Evolutionary conservation across 2,888 invertebrate species (phyloP).

Genomic region (Eristalis intricaria): DNA sequence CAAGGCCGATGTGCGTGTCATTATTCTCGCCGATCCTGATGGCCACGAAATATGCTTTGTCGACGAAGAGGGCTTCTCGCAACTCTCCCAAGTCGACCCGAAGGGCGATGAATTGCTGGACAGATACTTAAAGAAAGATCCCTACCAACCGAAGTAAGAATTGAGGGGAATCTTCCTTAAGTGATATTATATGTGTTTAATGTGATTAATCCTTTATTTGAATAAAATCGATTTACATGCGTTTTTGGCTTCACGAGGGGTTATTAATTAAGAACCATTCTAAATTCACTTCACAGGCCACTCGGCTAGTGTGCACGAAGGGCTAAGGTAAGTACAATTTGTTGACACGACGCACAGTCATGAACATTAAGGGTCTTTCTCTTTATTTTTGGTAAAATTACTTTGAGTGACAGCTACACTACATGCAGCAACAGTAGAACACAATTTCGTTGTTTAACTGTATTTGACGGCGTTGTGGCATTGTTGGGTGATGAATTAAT

Average conservation of each 20-base stretch:
- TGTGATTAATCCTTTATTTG: constrained; percentile 16
- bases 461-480: not conserved
- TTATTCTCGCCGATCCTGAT: constrained; percentile 98
- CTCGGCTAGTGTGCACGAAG: no score
- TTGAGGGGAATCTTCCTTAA: not conserved
- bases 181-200: not conserved
- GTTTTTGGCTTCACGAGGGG: not conserved
- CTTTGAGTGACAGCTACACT: not conserved
- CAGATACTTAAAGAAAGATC: constrained; percentile 85
- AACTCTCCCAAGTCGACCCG: constrained; percentile 93
- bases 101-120: constrained; percentile 90
- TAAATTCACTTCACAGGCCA: not conserved
- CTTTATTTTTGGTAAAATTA: constrained; percentile 20
- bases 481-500: not conserved
- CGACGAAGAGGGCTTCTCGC: constrained; percentile 95
- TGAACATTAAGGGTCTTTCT: not conserved
- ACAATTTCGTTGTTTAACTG: not conserved
- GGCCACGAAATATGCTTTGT: constrained; percentile 99
- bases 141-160: constrained; percentile 78
- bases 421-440: not conserved
- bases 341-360: not conserved
- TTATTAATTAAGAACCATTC: constrained; percentile 4
- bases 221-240: constrained; percentile 53
- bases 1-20: constrained; percentile 97
- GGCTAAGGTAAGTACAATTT: not conserved